Evolutionary conservation across 2,797 vertebrate genomes (phyloP).

Genomic region (Channallabes apus): DNA sequence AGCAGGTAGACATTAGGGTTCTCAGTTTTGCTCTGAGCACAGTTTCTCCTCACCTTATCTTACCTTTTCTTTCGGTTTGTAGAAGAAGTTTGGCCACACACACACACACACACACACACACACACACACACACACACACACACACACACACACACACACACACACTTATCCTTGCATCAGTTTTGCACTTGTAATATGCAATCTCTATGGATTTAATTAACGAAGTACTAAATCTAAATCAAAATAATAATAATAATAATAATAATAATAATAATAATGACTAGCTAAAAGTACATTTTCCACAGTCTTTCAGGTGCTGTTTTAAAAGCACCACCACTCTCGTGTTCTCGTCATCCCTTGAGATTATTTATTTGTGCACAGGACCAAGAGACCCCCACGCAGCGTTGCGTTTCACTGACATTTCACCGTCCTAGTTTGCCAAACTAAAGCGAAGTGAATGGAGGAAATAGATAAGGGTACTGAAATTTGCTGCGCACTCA

Average conservation of each 20-base stretch:
- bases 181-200: slow-evolving; percentile 26
- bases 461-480: slow-evolving; percentile 49
- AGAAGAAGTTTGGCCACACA: background rate
- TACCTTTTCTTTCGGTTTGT: background rate
- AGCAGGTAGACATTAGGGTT: background rate
- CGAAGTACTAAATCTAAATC: background rate
- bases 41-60: slow-evolving; percentile 15
- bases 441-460: slow-evolving; percentile 42
- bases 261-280: background rate
- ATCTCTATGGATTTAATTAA: background rate
- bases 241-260: background rate
- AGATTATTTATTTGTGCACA: background rate
- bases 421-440: slow-evolving; percentile 15
- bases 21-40: slow-evolving; percentile 3
- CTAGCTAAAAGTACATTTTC: background rate
- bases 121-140: background rate
- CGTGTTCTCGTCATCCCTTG: background rate
- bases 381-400: background rate
- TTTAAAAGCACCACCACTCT: background rate
- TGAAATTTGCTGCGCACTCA: slow-evolving; percentile 28
- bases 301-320: background rate
- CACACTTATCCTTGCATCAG: slow-evolving; percentile 1
- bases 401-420: slow-evolving; percentile 1
- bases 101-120: background rate
- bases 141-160: background rate